Base-by-base conservation (phyloP, 2,113 vertebrate genomes). In the Hemiprocne comata region DNA sequence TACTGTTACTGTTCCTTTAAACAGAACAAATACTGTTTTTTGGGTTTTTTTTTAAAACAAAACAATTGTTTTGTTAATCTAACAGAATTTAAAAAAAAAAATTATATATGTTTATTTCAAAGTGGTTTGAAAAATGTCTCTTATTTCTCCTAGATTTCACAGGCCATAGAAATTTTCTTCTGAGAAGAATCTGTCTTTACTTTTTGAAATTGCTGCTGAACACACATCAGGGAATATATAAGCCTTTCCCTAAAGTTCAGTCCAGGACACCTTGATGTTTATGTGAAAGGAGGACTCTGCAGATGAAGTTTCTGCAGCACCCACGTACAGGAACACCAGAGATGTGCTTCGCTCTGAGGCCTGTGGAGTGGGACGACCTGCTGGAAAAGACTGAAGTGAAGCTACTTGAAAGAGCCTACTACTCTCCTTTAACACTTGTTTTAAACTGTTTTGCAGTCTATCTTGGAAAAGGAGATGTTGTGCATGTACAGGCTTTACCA, bases 131-230 rank as follows among this genome's bases (percentile, higher is more conserved):
- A 40, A 61, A 40, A 7, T 0, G 1, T 80, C 17, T 96, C 26
- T 66, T 31, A 28, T 90, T 70, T 83, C 85, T 91, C 79, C 42
- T 96, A 99, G 99, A 98, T 99, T 99, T 97, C 99, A 99, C 97
- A 99, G 99, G 97, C 99, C 99, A 95, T 99, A 99, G 98, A 98
- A 97, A 98, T 98, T 99, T 99, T 99, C 99, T 99, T 99, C 99
- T 99, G 98, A 99, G 99, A 99, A 99, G 99, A 99, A 99, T 98
- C 98, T 98, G 97, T 97, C 97, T 97, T 98, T 98, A 98, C 97
- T 97, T 98, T 98, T 98, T 98, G 98, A 98, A 98, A 98, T 72
- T 97, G 97, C 98, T 98, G 97, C 97, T 98, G 98, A 97, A 97
- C 97, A 97, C 58, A 46, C 95, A 93, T 96, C 97, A 97, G 97